These are phyloP conservation scores for Lithobates pipiens DNA, from an alignment of 2,797 vertebrate genomes.

Conservation along the genomic window DNA sequence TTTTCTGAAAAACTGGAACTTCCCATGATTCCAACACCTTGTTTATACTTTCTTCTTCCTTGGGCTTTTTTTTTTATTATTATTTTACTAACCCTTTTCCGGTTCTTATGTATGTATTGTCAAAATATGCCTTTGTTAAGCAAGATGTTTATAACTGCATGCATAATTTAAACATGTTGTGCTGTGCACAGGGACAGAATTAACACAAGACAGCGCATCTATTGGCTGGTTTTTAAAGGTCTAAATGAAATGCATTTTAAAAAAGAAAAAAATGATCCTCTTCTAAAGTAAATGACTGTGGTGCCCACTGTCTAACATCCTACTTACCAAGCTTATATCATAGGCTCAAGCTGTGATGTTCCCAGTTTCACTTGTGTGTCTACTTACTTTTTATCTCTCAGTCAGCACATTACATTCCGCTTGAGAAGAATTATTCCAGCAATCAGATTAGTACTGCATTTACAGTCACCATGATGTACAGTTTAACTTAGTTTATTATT, in stretches of 20 bases:
- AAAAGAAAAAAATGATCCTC: conserved; percentile 23
- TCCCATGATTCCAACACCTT: too few relatives aligned
- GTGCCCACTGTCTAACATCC: background rate
- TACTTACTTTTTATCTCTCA: conserved; percentile 66
- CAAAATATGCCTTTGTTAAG: conserved; percentile 8
- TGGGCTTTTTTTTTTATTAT: background rate
- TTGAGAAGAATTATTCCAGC: conserved; percentile 70
- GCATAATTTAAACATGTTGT: too few relatives aligned
- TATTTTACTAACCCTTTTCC: background rate
- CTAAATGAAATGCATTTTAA: background rate
- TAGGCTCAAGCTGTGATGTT: conserved; percentile 59
- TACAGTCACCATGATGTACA: conserved; percentile 68
- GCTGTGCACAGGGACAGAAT: background rate
- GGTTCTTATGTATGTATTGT: background rate
- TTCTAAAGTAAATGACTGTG: conserved; percentile 44
- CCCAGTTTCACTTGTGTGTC: conserved; percentile 53
- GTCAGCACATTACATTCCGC: conserved; percentile 65
- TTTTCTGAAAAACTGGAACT: too few relatives aligned
- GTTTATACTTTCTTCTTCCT: too few relatives aligned
- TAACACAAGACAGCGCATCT: background rate
- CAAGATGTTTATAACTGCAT: too few relatives aligned
- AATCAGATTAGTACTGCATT: conserved; percentile 72
- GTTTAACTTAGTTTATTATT: conserved; percentile 70
- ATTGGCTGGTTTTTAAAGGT: conserved; percentile 14
- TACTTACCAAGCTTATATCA: conserved; percentile 62